Evolutionary conservation across 2,797 vertebrate species (phyloP), one percentile per base, ranked within the genome.

Genomic region (Acestrorhynchus altus): DNA sequence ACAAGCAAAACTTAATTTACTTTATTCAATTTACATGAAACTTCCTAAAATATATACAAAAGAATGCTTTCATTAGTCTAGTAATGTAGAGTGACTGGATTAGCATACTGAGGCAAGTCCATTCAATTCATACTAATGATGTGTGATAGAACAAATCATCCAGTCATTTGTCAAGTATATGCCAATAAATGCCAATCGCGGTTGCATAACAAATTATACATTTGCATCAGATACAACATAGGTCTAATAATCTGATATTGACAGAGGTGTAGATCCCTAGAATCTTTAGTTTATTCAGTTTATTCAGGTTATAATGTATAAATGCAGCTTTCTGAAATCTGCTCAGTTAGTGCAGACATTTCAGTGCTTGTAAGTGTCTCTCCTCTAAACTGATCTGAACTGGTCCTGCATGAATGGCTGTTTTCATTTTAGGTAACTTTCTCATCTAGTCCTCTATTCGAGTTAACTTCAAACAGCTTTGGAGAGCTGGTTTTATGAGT

Each of bases 381-480:
- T 42, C 24, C 11, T 20, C 8, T 66, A 18, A 57, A 57, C 40
- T 57, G 26, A 46, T 59, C 24, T 66, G 24, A 56, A 66, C 40
- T 46, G 24, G 20, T 67, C 24, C 40, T 35, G 26, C 26, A 26
- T 39, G 26, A 63, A 56, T 46, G 31, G 73, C 74, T 71, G 75
- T 68, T 44, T 79, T 12, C 44, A 56, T 31, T 80, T 83, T 8
- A n/a, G 49, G 24, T 54, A 67, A 49, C 68, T 47, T 46, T 57
- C 40, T 24, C 40, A 49, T 68, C 13, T 74, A 20, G 35, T 77
- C 64, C 59, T 60, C 65, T 20, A 74, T 42, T 74, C 2, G 18
- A 70, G 47, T 78, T 75, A 44, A 51, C 20, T 49, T 68, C 20
- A 54, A 57, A 47, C 22, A 11, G 54, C 49, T 80, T 66, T 59